These are phyloP conservation scores for Ochotona curzoniae DNA, from an alignment of 2,113 vertebrate species.

Conservation along the genomic window DNA sequence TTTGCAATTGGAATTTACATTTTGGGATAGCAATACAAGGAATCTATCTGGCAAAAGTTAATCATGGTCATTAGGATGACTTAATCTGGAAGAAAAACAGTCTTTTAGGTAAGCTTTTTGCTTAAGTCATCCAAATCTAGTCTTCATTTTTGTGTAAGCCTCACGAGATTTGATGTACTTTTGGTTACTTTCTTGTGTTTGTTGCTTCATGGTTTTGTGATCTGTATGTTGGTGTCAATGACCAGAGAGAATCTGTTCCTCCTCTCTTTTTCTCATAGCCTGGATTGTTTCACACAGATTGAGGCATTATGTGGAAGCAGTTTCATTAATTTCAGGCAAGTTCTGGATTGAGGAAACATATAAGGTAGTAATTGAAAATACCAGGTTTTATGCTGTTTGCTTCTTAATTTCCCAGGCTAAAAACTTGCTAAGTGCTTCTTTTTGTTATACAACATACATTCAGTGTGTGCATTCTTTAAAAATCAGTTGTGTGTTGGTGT, in stretches of 20 bases:
- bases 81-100: slow-evolving; percentile 34
- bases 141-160: neutral
- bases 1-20: slow-evolving; percentile 80
- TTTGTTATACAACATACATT: slow-evolving; percentile 61
- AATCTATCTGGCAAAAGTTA: slow-evolving; percentile 79
- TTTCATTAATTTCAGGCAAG: slow-evolving; percentile 78
- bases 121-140: slow-evolving; percentile 13
- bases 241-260: slow-evolving; percentile 24
- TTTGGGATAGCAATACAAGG: slow-evolving; percentile 61
- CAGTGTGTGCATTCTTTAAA: slow-evolving; percentile 44
- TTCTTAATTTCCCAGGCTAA: slow-evolving; percentile 75
- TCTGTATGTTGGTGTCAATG: slow-evolving; percentile 68
- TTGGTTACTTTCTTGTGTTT: slow-evolving; percentile 55
- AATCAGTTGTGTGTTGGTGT: slow-evolving; percentile 72
- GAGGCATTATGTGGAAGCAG: slow-evolving; percentile 3
- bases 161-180: neutral
- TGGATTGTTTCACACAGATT: slow-evolving; percentile 72
- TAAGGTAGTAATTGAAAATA: slow-evolving; percentile 82
- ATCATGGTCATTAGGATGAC: slow-evolving; percentile 60
- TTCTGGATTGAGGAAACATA: slow-evolving; percentile 64
- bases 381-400: slow-evolving; percentile 47
- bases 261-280: slow-evolving; percentile 48
- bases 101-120: slow-evolving; percentile 57
- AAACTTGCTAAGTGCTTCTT: slow-evolving; percentile 67
- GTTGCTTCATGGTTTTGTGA: slow-evolving; percentile 52